Conservation (phyloP, 2,888 invertebrate genomes). For the Lypha dubia region DNA sequence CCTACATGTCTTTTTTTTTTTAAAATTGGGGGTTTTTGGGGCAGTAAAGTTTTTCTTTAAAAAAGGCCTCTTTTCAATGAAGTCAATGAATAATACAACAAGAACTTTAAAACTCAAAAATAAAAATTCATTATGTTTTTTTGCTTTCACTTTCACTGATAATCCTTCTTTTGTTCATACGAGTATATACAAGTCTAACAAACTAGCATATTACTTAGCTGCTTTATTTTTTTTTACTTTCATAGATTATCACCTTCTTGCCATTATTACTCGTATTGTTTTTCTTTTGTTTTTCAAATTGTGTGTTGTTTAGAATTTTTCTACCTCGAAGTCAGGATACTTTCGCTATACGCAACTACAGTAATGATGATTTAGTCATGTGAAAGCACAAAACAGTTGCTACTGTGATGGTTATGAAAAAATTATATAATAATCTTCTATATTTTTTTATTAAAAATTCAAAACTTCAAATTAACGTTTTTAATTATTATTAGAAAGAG, state of each 20-base stretch:
- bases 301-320: conserved; percentile 14
- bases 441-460: background rate
- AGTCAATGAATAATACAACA: background rate
- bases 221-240: background rate
- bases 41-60: conserved; percentile 3
- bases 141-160: conserved; percentile 16
- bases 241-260: conserved; percentile 53
- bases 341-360: conserved; percentile 37
- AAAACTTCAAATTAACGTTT: too few relatives aligned
- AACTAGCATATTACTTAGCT: background rate
- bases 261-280: conserved; percentile 30
- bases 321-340: conserved; percentile 14
- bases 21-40: conserved; percentile 45
- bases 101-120: conserved; percentile 4
- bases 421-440: background rate
- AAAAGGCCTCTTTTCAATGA: background rate
- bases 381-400: conserved; percentile 68
- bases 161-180: conserved; percentile 53
- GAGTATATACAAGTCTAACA: conserved; percentile 6
- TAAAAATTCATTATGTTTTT: conserved; percentile 7
- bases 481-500: too few relatives aligned
- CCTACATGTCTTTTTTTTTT: too few relatives aligned
- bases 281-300: conserved; percentile 18
- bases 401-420: conserved; percentile 50
- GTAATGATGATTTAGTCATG: conserved; percentile 59